Evolutionary conservation across 2,888 invertebrate species (phyloP), one percentile per base, ranked within the genome.

Genomic region (Aphrophora alni): DNA sequence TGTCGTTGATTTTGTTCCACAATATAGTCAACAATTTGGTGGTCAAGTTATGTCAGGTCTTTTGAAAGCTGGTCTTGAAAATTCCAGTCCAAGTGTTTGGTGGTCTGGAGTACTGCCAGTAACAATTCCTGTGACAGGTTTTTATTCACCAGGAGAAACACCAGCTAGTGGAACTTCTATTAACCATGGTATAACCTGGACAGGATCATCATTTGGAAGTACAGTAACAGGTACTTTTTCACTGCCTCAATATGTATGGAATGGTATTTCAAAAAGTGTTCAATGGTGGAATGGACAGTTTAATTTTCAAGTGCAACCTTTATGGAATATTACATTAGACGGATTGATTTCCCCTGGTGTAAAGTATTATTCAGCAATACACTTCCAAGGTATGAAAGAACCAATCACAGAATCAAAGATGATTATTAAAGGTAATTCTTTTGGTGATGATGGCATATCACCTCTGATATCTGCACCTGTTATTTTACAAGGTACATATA

Each of bases 291-390:
- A 26, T 38, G 82, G 79, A 44, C 78, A 76, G 38, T 82, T 79
- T 77, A 78, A 74, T 12, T 77, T 83, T 69, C 75, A 80, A 33
- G 70, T 83, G 28, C 68, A 80, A n/a, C 78, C 77, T 17, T 24
- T 82, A 21, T 83, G 78, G 81, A 80, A 82, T 69, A 71, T 77
- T 14, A 76, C 82, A 14, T 24, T 82, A 21, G 77, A 81, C 27
- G 80, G 78, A 27, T 44, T 80, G 33, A 71, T 82, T 38, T 26
- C 51, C n/a, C 75, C 81, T 24, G 82, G 71, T 51, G 78, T 70
- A n/a, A 77, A 74, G 24, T 81, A 80, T 26, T 80, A 70, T 17
- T 80, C 80, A 27, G 70, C 68, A 59, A 44, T 80, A 4, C 51
- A 74, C 24, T 77, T 80, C 26, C 80, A 80, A 76, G 77, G 77